Evolutionary conservation across 2,797 vertebrate genomes (phyloP).

Genomic region (Chelon labrosus): DNA sequence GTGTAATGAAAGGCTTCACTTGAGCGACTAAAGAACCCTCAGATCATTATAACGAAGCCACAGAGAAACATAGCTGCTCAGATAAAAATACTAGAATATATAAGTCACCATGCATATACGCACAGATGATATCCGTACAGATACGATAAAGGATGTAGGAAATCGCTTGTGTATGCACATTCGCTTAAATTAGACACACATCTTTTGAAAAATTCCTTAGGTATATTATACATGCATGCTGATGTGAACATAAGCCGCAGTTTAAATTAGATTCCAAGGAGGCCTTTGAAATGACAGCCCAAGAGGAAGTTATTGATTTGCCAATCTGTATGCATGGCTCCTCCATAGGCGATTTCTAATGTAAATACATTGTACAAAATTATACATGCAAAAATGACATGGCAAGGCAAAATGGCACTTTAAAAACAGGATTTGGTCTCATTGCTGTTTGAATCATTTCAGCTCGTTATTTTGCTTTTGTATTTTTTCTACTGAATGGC

Average conservation of each 20-base stretch:
- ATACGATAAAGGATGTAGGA: background rate
- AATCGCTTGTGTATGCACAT: background rate
- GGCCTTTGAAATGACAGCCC: constrained; percentile 48
- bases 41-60: constrained; percentile 56
- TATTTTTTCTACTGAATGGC: background rate
- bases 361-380: constrained; percentile 13
- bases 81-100: background rate
- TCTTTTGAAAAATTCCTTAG: constrained; percentile 34
- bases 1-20: constrained; percentile 49
- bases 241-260: constrained; percentile 47
- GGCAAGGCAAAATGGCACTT: background rate
- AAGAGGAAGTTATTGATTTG: constrained; percentile 65
- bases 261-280: constrained; percentile 59
- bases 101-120: background rate
- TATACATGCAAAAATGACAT: background rate
- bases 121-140: background rate
- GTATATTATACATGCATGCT: constrained; percentile 42
- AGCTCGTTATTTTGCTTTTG: constrained; percentile 4
- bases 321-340: constrained; percentile 56
- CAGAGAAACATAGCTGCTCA: background rate
- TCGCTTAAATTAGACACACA: constrained; percentile 26
- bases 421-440: background rate
- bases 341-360: constrained; percentile 32
- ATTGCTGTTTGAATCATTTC: constrained; percentile 8
- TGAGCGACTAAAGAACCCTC: constrained; percentile 49